Conservation (phyloP, 2,113 vertebrate species). For the Festucalex cinctus region DNA sequence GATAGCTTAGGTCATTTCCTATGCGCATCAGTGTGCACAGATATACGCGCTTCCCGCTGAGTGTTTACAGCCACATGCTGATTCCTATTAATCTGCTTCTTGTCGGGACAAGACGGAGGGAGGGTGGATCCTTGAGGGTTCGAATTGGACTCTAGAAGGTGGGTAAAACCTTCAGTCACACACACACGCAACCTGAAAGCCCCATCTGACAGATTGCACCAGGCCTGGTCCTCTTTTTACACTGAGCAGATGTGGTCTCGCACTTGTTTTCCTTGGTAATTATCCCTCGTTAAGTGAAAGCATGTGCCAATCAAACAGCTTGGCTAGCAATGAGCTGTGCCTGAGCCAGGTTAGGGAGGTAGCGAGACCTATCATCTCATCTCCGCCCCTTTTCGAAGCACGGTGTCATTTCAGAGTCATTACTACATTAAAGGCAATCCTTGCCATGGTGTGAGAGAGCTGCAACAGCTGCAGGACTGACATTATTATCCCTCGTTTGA, state of each 20-base stretch:
- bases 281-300: slow-evolving; percentile 96
- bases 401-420: slow-evolving; percentile 65
- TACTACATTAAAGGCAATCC: slow-evolving; percentile 66
- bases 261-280: slow-evolving; percentile 97
- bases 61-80: slow-evolving; percentile 87
- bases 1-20: slow-evolving; percentile 58
- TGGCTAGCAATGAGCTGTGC: slow-evolving; percentile 75
- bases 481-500: slow-evolving; percentile 57
- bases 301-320: slow-evolving; percentile 94
- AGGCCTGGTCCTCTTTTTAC: slow-evolving; percentile 76
- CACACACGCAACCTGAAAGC: slow-evolving; percentile 47
- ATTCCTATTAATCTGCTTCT: slow-evolving; percentile 94
- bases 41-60: slow-evolving; percentile 62
- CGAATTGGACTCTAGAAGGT: slow-evolving; percentile 63
- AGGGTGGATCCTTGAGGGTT: slow-evolving; percentile 45
- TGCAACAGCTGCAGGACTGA: slow-evolving; percentile 42
- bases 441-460: slow-evolving; percentile 26
- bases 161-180: slow-evolving; percentile 62
- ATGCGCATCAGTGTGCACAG: slow-evolving; percentile 44
- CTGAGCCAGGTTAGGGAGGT: slow-evolving; percentile 32
- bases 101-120: slow-evolving; percentile 57
- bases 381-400: slow-evolving; percentile 46
- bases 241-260: slow-evolving; percentile 87
- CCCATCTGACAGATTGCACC: slow-evolving; percentile 79
- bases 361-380: slow-evolving; percentile 56